A percentile compares a stretch with the other conserved stretches of the same genome.
Evolutionary conservation across 1,140 invertebrate genomes (phyloP).

Genomic region (Whitmania pigra): DNA sequence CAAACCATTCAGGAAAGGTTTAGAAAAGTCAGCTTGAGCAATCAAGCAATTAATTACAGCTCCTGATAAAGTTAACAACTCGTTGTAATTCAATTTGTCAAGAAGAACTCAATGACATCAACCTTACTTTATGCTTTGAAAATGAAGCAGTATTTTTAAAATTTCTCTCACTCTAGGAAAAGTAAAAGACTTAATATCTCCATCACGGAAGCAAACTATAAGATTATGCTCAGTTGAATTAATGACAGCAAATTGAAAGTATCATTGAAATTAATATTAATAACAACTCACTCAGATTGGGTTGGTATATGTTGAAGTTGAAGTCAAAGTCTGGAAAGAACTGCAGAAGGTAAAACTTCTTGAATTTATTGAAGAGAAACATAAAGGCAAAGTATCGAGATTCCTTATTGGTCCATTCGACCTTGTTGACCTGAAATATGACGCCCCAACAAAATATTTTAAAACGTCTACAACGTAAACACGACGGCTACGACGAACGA

Average conservation of each 20-base stretch:
- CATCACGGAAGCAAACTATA: no score
- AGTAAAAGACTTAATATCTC: no score
- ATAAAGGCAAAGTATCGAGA: constrained; percentile 53
- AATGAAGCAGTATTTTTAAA: no score
- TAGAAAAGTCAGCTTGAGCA: no score
- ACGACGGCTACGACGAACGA: background rate
- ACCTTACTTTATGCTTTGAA: no score
- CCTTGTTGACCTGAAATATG: constrained; percentile 53
- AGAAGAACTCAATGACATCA: no score
- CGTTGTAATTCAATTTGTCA: no score
- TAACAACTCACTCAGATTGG: constrained; percentile 56
- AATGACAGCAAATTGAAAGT: background rate
- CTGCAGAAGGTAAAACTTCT: constrained; percentile 72
- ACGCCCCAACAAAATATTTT: background rate
- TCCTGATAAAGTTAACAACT: no score
- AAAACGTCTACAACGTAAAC: background rate
- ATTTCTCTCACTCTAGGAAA: no score
- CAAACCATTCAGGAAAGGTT: no score
- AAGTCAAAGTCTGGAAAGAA: constrained; percentile 78
- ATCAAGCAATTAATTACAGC: no score
- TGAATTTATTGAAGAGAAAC: constrained; percentile 83
- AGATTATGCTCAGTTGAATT: background rate
- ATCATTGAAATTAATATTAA: background rate
- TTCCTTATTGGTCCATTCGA: constrained; percentile 72
- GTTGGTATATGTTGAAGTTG: constrained; percentile 71